Percentiles rank a stretch among this genome's conserved stretches.
phyloP scores from a whole-genome alignment of 2,888 invertebrate species.

The Herminia tarsipennalis region DNA sequence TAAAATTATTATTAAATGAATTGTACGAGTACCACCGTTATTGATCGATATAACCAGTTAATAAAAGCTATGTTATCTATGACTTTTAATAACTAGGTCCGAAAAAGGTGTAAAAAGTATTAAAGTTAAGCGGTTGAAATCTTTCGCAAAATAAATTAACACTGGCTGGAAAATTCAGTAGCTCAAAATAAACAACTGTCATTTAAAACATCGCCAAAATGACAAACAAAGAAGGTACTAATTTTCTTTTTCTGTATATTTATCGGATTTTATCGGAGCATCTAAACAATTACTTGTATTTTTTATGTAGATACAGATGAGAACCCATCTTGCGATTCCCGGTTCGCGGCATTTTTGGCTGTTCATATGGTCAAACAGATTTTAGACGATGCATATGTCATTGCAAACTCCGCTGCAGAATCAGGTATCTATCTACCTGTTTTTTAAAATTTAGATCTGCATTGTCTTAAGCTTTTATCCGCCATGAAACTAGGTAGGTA shows the following conservation, averaged over 20 bases:
- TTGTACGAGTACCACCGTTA: too few relatives aligned
- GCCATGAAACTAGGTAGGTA: too few relatives aligned
- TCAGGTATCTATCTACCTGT: conserved; percentile 48
- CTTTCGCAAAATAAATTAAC: too few relatives aligned
- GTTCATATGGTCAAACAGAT: conserved; percentile 71
- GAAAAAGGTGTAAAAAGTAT: too few relatives aligned
- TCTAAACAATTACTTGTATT: not conserved
- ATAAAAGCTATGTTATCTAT: too few relatives aligned
- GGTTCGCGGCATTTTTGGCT: conserved; percentile 61
- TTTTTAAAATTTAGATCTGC: not conserved
- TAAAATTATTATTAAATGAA: too few relatives aligned
- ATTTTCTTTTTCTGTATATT: conserved; percentile 13
- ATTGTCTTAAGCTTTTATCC: too few relatives aligned
- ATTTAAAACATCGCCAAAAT: conserved; percentile 41
- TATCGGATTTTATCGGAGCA: not conserved
- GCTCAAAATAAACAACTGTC: conserved; percentile 1
- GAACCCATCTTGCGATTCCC: conserved; percentile 46
- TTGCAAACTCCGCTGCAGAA: conserved; percentile 65
- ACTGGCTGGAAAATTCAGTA: not conserved
- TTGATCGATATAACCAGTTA: too few relatives aligned
- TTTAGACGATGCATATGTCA: conserved; percentile 71
- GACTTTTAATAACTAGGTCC: too few relatives aligned
- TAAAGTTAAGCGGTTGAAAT: too few relatives aligned
- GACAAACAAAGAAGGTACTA: conserved; percentile 60
- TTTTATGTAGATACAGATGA: conserved; percentile 47